phyloP scores from a whole-genome alignment of 2,113 vertebrate species.

The Sula dactylatra region DNA sequence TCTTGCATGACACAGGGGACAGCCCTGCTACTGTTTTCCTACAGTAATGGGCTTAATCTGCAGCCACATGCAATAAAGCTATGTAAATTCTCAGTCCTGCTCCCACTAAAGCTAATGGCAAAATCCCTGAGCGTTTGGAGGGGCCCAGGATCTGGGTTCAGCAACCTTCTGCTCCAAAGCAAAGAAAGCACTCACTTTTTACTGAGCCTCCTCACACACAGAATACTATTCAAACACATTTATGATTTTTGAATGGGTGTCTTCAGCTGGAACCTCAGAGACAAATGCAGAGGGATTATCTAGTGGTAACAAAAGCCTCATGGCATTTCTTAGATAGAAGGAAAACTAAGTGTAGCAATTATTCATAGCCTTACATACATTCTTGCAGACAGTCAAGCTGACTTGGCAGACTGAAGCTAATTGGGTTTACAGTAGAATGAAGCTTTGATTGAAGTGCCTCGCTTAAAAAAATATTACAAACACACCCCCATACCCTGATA shows the following conservation, averaged over 20 bases:
- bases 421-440: constrained; percentile 50
- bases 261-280: not conserved
- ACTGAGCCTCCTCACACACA: not conserved
- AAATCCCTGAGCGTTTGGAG: not conserved
- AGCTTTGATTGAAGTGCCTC: constrained; percentile 55
- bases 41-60: not conserved
- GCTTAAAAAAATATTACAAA: not conserved
- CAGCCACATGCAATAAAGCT: not conserved
- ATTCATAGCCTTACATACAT: constrained; percentile 8
- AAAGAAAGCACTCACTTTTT: not conserved
- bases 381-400: not conserved
- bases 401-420: constrained; percentile 38
- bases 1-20: not conserved
- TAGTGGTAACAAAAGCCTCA: not conserved
- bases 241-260: not conserved
- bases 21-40: not conserved
- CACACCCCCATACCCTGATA: not conserved
- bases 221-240: not conserved
- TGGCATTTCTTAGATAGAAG: not conserved
- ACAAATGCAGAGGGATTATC: not conserved
- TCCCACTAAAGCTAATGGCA: not conserved
- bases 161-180: not conserved
- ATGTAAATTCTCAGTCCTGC: not conserved
- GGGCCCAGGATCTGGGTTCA: not conserved
- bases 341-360: constrained; percentile 17